A percentile compares a stretch with the other conserved stretches of the same genome.
These are phyloP conservation scores for Chelmon rostratus DNA, from an alignment of 2,797 vertebrate genomes.

Conservation along the genomic window DNA sequence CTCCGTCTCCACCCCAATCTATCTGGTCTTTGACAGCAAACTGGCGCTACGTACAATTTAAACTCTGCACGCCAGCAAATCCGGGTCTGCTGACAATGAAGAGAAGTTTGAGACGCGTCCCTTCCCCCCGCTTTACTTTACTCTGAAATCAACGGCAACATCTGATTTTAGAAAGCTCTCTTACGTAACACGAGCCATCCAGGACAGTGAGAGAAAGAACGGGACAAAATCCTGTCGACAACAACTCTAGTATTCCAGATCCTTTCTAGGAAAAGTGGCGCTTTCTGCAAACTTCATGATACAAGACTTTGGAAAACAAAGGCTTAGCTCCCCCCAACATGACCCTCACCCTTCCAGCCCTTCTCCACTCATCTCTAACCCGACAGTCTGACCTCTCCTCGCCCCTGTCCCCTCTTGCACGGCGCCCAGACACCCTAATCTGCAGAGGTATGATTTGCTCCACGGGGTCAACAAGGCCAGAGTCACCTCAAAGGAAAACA, in stretches of 20 bases:
- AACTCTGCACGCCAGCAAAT: constrained; percentile 35
- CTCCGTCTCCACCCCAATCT: constrained; percentile 47
- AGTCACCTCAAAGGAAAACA: neutral
- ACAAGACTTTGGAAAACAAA: neutral
- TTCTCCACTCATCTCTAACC: constrained; percentile 44
- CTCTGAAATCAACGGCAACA: constrained; percentile 27
- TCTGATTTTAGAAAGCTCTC: constrained; percentile 52
- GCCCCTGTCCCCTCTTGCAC: constrained; percentile 24
- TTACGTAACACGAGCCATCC: constrained; percentile 47
- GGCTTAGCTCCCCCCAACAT: neutral
- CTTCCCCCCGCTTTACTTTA: constrained; percentile 23
- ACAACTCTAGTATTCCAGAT: constrained; percentile 41
- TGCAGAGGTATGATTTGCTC: constrained; percentile 35
- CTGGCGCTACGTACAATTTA: constrained; percentile 11
- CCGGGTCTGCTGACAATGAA: constrained; percentile 25
- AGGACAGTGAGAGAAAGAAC: constrained; percentile 10
- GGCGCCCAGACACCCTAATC: constrained; percentile 57
- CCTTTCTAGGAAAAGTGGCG: constrained; percentile 12
- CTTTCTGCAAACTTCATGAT: constrained; percentile 11
- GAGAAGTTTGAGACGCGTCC: constrained; percentile 8
- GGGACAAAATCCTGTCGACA: constrained; percentile 24
- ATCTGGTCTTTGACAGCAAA: constrained; percentile 58
- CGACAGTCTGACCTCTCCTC: constrained; percentile 49
- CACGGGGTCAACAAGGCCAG: constrained; percentile 32
- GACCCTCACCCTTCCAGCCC: constrained; percentile 13